Evolutionary conservation across 2,888 invertebrate species (phyloP).

Genomic region (Gibbula magus): DNA sequence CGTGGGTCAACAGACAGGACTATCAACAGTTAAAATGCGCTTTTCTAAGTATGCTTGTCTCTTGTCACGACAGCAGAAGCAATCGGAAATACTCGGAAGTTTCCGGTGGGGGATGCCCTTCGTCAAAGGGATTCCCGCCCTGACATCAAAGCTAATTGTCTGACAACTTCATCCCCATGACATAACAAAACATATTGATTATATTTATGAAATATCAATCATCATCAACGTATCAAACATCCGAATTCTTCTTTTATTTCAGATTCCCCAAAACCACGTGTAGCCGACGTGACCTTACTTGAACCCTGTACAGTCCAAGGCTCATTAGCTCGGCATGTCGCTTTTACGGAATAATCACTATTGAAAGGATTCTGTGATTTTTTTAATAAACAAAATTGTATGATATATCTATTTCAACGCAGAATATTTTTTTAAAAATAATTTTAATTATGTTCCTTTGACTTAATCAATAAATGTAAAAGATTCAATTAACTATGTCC

Average conservation of each 20-base stretch:
- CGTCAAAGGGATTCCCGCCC: constrained; percentile 52
- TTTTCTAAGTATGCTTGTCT: constrained; percentile 20
- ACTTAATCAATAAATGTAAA: too few species aligned
- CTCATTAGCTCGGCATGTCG: too few species aligned
- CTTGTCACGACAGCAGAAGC: constrained; percentile 18
- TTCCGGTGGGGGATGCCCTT: constrained; percentile 54
- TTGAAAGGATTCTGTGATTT: too few species aligned
- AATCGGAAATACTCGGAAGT: constrained; percentile 46
- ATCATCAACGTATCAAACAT: too few species aligned
- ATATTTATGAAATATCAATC: too few species aligned
- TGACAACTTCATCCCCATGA: neutral
- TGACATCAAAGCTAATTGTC: constrained; percentile 16
- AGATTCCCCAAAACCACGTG: neutral
- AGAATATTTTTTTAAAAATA: too few species aligned
- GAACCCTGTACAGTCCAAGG: neutral
- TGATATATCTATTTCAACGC: too few species aligned
- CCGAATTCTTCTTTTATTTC: neutral
- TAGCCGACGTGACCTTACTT: neutral
- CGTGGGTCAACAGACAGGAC: constrained; percentile 17
- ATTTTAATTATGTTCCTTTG: too few species aligned
- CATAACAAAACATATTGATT: neutral
- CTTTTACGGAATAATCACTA: too few species aligned
- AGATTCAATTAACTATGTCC: too few species aligned
- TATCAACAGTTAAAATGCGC: constrained; percentile 25
- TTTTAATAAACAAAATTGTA: too few species aligned